phyloP scores from a whole-genome alignment of 2,888 invertebrate genomes.

The Crioceris asparagi region DNA sequence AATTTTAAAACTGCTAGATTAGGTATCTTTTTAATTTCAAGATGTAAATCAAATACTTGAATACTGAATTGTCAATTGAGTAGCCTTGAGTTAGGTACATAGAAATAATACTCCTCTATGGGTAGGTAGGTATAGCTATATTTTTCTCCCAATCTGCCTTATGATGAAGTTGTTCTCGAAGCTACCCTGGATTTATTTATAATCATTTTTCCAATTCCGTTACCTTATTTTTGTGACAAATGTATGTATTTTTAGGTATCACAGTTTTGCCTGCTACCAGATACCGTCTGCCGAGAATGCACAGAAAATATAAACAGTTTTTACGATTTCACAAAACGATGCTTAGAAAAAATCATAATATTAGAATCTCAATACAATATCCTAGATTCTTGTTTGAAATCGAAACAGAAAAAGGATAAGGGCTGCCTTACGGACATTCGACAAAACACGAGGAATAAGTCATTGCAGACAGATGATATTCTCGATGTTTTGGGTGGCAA shows the following conservation, averaged over 20 bases:
- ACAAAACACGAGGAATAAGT: conserved; percentile 27
- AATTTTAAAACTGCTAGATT: too few relatives aligned
- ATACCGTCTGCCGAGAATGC: conserved; percentile 35
- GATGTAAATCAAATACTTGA: too few relatives aligned
- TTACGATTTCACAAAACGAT: conserved; percentile 34
- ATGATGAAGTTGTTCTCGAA: too few relatives aligned
- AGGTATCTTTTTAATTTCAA: too few relatives aligned
- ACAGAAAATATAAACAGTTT: conserved; percentile 31
- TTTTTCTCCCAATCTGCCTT: too few relatives aligned
- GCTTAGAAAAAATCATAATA: conserved; percentile 34
- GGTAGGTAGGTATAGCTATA: too few relatives aligned
- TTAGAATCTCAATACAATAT: conserved; percentile 35
- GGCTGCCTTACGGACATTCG: conserved; percentile 37
- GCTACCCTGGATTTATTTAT: not conserved
- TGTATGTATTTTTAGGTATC: conserved; percentile 26
- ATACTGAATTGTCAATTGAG: too few relatives aligned
- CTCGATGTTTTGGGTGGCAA: conserved; percentile 20
- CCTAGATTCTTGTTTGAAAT: conserved; percentile 33
- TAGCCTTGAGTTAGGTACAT: too few relatives aligned
- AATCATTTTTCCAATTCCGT: not conserved
- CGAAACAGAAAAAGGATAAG: conserved; percentile 36
- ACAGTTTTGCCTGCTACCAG: conserved; percentile 32
- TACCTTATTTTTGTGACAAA: not conserved
- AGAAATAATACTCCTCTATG: too few relatives aligned
- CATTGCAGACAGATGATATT: conserved; percentile 33